Evolutionary conservation across 2,797 vertebrate species (phyloP).

Genomic region (Acanthopagrus latus): DNA sequence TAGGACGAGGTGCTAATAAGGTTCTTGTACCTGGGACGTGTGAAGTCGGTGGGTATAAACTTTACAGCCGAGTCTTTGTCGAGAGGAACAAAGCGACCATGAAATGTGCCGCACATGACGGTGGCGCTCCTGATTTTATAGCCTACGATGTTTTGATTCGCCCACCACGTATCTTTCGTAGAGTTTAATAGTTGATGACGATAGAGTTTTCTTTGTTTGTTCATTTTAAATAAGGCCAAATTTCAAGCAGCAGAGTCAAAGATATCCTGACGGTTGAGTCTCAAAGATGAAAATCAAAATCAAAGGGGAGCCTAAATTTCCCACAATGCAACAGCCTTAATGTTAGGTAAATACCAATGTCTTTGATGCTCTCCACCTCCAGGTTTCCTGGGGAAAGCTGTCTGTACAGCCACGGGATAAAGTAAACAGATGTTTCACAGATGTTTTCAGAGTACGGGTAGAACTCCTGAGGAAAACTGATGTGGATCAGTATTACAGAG

Average conservation of each 20-base stretch:
- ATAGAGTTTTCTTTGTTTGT: neutral
- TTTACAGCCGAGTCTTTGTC: neutral
- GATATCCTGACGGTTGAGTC: neutral
- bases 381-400: neutral
- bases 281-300: neutral
- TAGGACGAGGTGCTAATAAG: neutral
- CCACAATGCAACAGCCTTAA: neutral
- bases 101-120: no score
- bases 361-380: neutral
- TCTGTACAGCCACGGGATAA: neutral
- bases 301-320: conserved; percentile 1
- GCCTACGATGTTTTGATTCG: neutral
- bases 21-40: no score
- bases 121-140: no score
- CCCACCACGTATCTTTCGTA: no score
- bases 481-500: neutral
- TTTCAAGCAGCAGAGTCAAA: neutral
- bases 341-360: neutral
- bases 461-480: neutral
- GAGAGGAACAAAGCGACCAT: no score
- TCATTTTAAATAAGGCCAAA: neutral
- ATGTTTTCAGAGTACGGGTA: neutral
- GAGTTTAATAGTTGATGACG: no score
- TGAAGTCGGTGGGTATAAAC: no score
- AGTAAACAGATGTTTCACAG: neutral